Evolutionary conservation across 2,888 invertebrate genomes (phyloP).

Genomic region (Unio pictorum): DNA sequence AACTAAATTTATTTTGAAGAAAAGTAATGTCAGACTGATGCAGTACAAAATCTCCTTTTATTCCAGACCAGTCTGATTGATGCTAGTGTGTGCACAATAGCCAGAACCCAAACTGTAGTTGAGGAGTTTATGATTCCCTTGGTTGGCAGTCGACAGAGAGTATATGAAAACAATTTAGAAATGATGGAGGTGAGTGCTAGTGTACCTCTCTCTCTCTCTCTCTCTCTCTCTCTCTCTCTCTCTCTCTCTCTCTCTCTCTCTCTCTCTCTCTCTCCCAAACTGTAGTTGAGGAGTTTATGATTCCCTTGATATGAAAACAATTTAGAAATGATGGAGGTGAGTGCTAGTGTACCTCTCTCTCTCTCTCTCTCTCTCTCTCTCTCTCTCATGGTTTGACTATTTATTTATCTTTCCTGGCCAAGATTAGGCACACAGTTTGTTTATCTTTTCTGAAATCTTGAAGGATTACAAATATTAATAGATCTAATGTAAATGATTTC

Average conservation of each 20-base stretch:
- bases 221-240: no score
- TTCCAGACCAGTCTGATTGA: conserved; percentile 54
- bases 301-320: conserved; percentile 66
- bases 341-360: neutral
- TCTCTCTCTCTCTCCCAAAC: no score
- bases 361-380: no score
- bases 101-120: conserved; percentile 55
- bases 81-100: conserved; percentile 54
- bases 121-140: conserved; percentile 65
- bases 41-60: neutral
- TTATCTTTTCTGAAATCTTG: no score
- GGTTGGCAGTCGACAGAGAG: conserved; percentile 65
- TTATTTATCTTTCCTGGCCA: no score
- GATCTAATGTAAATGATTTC: no score
- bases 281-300: conserved; percentile 62
- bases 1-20: no score
- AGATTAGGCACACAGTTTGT: no score
- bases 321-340: conserved; percentile 69
- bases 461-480: no score
- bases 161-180: conserved; percentile 66
- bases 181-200: conserved; percentile 63
- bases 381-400: no score
- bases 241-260: no score
- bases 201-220: neutral
- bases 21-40: neutral